These are phyloP conservation scores for Ctenodactylus gundi DNA, from an alignment of 2,113 vertebrate genomes.

Conservation along the genomic window DNA sequence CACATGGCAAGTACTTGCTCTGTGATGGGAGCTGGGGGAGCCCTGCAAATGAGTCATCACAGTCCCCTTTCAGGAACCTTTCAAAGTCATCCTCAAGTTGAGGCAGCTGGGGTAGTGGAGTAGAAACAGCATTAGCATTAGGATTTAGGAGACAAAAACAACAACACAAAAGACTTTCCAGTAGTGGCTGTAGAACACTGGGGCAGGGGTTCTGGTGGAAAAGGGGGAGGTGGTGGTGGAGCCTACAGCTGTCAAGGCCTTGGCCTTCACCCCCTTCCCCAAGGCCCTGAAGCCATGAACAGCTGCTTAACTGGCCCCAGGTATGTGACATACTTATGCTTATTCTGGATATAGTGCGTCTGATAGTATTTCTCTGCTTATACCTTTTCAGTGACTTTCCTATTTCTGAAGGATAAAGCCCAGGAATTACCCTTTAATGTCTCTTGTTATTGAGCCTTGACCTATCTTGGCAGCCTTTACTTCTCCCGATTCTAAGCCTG, in stretches of 20 bases:
- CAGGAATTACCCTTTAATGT: neutral
- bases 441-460: neutral
- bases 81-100: neutral
- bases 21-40: neutral
- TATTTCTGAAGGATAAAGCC: neutral
- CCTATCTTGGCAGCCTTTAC: neutral
- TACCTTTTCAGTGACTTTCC: neutral
- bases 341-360: neutral
- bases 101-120: neutral
- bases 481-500: neutral
- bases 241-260: neutral
- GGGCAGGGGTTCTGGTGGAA: fast-evolving
- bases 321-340: neutral
- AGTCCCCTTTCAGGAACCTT: neutral
- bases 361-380: neutral
- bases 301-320: neutral
- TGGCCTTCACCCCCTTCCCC: neutral
- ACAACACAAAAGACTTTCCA: neutral
- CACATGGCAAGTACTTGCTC: neutral
- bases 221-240: neutral
- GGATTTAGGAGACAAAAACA: neutral
- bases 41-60: neutral
- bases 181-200: neutral
- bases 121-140: neutral
- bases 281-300: neutral